A percentile compares a stretch with the other conserved stretches of the same genome.
Conservation (phyloP, 2,797 vertebrate genomes). For the Coendou prehensilis region DNA sequence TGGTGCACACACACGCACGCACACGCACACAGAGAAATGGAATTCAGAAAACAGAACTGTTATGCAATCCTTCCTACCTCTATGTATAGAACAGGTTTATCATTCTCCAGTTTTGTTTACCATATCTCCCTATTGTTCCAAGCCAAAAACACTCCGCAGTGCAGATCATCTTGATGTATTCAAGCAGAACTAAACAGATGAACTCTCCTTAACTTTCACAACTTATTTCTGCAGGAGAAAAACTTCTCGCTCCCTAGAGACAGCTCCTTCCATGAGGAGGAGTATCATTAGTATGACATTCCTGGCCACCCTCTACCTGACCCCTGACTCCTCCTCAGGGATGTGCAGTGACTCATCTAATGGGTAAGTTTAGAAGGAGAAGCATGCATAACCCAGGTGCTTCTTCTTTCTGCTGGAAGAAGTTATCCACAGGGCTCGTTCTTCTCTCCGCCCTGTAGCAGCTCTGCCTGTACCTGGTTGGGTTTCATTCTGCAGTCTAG, state of each 20-base stretch:
- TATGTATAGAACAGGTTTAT: not conserved
- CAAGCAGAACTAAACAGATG: not conserved
- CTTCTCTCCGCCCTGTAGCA: not conserved
- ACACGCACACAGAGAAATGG: not conserved
- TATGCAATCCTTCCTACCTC: not conserved
- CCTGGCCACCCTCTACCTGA: not conserved
- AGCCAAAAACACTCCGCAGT: not conserved
- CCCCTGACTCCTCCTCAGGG: not conserved
- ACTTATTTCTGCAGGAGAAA: slow-evolving; percentile 2
- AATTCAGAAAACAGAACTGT: not conserved
- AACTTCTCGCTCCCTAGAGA: not conserved
- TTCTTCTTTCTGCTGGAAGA: not conserved
- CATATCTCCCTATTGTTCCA: not conserved
- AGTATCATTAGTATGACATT: not conserved
- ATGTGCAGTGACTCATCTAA: not conserved
- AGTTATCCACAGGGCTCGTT: not conserved
- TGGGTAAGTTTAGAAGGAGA: not conserved
- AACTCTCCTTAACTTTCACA: not conserved
- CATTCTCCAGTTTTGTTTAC: not conserved
- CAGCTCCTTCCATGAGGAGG: not conserved
- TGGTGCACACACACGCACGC: not conserved
- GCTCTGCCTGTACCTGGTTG: not conserved
- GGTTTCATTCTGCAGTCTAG: not conserved
- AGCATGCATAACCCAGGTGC: not conserved
- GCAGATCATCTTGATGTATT: not conserved